Conservation (phyloP, 2,888 invertebrate species). For the Meteorus colon region DNA sequence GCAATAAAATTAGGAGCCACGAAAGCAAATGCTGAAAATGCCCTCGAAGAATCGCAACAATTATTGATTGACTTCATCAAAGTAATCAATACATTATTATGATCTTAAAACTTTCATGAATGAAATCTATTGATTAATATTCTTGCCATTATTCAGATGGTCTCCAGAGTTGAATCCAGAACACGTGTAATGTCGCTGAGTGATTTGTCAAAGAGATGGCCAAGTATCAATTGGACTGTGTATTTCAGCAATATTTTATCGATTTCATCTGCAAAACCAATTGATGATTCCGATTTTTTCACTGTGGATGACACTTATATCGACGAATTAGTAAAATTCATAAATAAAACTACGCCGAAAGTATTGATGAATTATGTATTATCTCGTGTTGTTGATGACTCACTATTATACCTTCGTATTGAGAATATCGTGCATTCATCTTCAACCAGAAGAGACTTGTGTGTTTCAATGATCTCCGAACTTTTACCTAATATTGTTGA, state of each 20-base stretch:
- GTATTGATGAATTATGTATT: no score
- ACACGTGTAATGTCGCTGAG: background rate
- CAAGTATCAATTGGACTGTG: background rate
- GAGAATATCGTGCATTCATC: no score
- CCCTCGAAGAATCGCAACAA: background rate
- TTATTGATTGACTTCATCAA: background rate
- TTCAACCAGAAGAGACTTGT: no score
- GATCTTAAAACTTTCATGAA: no score
- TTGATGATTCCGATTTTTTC: background rate
- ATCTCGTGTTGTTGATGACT: no score
- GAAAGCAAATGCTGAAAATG: background rate
- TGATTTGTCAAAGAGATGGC: background rate
- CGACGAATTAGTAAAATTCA: no score
- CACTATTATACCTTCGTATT: no score
- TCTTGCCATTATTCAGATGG: background rate
- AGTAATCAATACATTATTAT: background rate
- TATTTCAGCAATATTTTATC: background rate
- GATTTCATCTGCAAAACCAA: background rate
- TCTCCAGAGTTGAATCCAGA: background rate
- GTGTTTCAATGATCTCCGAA: no score
- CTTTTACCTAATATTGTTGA: no score
- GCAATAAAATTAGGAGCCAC: background rate
- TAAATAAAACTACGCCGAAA: no score
- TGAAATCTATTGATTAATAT: background rate
- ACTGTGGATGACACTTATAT: background rate